These are phyloP conservation scores for Nyctalus aviator DNA, from an alignment of 2,797 vertebrate species.

Conservation along the genomic window DNA sequence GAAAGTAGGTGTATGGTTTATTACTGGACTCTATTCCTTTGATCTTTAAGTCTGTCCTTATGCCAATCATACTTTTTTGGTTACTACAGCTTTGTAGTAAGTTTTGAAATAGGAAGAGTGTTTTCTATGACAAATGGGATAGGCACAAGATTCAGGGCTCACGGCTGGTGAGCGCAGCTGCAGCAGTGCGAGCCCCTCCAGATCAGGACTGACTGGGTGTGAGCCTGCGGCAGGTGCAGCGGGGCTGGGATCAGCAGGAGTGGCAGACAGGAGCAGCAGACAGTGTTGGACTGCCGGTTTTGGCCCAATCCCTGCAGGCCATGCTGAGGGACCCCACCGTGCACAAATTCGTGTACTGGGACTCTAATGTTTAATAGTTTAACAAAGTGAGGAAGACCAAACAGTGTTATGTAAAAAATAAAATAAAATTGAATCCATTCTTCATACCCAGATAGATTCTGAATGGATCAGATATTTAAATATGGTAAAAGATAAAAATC, in stretches of 20 bases:
- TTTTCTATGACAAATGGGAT: not conserved
- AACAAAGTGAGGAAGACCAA: not conserved
- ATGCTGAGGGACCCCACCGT: too few species aligned
- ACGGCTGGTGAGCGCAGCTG: too few species aligned
- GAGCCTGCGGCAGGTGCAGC: too few species aligned
- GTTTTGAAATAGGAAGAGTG: not conserved
- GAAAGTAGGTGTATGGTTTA: not conserved
- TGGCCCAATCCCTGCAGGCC: too few species aligned
- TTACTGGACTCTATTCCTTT: not conserved
- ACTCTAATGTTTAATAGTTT: not conserved
- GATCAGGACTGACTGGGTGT: too few species aligned
- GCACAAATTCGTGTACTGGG: too few species aligned
- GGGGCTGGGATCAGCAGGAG: too few species aligned
- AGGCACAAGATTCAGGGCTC: too few species aligned
- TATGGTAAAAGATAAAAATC: not conserved
- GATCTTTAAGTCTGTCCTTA: not conserved
- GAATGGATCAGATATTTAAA: not conserved
- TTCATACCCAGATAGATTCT: not conserved
- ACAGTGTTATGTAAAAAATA: not conserved
- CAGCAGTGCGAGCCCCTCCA: too few species aligned
- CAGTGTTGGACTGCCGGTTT: too few species aligned
- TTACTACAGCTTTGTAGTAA: not conserved
- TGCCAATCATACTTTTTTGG: not conserved
- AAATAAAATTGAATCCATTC: not conserved
- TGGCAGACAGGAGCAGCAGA: too few species aligned